phyloP scores from a whole-genome alignment of 1,140 invertebrate species.

The Platyscapa corneri region DNA sequence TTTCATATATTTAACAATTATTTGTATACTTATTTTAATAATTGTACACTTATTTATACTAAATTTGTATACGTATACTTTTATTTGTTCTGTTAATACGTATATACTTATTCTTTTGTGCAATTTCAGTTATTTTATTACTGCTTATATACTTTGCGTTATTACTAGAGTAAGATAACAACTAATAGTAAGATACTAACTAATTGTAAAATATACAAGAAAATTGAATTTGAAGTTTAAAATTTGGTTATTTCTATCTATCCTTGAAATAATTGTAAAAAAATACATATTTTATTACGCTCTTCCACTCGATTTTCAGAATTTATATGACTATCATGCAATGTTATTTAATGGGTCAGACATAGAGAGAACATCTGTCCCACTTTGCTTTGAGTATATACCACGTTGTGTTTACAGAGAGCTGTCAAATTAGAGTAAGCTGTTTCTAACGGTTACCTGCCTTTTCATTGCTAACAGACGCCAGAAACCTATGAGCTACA shows the following conservation, averaged over 20 bases:
- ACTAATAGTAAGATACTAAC: too few relatives aligned
- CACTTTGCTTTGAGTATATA: background rate
- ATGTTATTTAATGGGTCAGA: background rate
- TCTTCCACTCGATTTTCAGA: background rate
- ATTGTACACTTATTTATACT: too few relatives aligned
- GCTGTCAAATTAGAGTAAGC: constrained; percentile 46
- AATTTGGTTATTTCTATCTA: background rate
- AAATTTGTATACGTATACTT: too few relatives aligned
- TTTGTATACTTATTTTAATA: too few relatives aligned
- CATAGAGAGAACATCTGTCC: constrained; percentile 33
- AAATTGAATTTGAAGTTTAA: background rate
- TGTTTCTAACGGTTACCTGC: constrained; percentile 29
- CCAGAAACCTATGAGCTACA: constrained; percentile 16
- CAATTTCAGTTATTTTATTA: too few relatives aligned
- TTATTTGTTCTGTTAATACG: too few relatives aligned
- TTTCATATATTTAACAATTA: too few relatives aligned
- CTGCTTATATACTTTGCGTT: too few relatives aligned
- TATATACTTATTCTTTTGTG: too few relatives aligned
- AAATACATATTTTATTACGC: background rate
- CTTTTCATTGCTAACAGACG: constrained; percentile 29
- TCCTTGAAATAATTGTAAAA: background rate
- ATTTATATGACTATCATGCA: background rate
- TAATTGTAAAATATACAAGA: background rate
- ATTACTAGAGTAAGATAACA: too few relatives aligned
- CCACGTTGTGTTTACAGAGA: background rate